Evolutionary conservation across 2,113 vertebrate species (phyloP).

Genomic region (Gnathonemus longibarbis): DNA sequence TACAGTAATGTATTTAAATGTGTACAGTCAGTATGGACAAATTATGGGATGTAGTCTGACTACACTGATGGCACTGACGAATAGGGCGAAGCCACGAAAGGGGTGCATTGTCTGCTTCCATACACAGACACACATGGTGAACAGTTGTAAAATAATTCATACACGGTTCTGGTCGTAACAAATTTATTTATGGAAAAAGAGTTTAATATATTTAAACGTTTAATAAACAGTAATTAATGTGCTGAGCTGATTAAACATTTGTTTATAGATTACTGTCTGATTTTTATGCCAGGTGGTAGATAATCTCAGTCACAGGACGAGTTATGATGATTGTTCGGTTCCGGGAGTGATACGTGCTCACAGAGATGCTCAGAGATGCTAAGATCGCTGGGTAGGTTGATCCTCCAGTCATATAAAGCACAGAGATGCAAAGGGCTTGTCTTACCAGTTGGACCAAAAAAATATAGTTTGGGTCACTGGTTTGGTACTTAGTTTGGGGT

Average conservation of each 20-base stretch:
- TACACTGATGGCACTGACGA: neutral
- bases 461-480: neutral
- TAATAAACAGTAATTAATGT: conserved; percentile 21
- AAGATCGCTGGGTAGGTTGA: neutral
- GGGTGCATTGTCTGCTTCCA: neutral
- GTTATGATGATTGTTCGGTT: neutral
- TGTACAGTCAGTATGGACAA: conserved; percentile 10
- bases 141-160: neutral
- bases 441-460: neutral
- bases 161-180: neutral
- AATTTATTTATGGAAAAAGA: conserved; percentile 24
- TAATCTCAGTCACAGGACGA: neutral
- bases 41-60: conserved; percentile 7
- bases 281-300: neutral
- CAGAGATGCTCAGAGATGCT: neutral
- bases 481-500: neutral
- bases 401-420: neutral
- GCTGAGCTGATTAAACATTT: conserved; percentile 16
- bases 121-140: neutral
- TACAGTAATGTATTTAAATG: conserved; percentile 19
- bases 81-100: neutral
- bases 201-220: conserved; percentile 34
- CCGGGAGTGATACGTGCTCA: neutral
- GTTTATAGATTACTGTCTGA: neutral
- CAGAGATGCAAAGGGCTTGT: neutral